phyloP scores from a whole-genome alignment of 2,888 invertebrate genomes.

The Melipona beecheii region DNA sequence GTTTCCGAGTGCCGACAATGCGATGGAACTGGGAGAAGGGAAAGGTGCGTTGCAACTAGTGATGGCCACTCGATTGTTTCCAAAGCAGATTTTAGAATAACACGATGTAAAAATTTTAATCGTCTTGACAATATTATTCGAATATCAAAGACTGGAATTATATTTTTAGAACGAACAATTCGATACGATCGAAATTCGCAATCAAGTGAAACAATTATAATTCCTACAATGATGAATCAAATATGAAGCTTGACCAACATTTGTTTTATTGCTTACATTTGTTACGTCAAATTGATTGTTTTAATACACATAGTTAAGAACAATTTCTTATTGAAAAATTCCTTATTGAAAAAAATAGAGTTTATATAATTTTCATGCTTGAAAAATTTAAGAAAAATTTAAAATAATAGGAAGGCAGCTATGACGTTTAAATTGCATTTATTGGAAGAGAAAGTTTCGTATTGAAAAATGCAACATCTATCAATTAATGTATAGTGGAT shows the following conservation, averaged over 20 bases:
- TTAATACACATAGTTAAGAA: background rate
- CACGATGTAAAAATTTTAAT: background rate
- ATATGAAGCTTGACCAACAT: background rate
- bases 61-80: conserved; percentile 31
- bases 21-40: conserved; percentile 7
- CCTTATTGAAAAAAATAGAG: background rate
- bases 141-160: background rate
- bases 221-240: background rate
- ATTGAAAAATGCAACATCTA: background rate
- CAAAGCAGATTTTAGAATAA: background rate
- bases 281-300: background rate
- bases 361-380: background rate
- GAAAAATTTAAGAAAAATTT: background rate
- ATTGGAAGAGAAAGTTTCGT: too few relatives aligned
- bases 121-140: background rate
- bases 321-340: background rate
- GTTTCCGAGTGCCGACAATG: conserved; percentile 34
- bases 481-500: background rate
- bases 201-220: too few relatives aligned
- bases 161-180: background rate
- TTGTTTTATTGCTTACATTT: background rate
- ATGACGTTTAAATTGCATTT: too few relatives aligned
- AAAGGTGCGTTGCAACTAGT: conserved; percentile 18
- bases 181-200: background rate
- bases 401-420: background rate